phyloP scores from a whole-genome alignment of 2,888 invertebrate genomes.

The Tenthredo notha region DNA sequence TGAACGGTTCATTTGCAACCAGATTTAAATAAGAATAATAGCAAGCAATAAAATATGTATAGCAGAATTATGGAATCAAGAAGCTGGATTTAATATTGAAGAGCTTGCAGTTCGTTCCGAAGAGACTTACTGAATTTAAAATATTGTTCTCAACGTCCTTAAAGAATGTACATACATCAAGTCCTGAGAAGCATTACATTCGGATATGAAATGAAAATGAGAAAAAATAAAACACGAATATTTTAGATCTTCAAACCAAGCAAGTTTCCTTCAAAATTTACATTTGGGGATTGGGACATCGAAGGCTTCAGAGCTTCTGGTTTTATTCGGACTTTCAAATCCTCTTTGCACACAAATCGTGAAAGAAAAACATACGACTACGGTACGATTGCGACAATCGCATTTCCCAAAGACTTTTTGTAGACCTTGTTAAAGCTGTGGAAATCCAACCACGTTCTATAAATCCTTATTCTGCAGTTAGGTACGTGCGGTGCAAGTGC shows the following conservation, averaged over 20 bases:
- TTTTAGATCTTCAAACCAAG: not conserved
- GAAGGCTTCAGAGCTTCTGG: not conserved
- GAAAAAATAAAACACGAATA: not conserved
- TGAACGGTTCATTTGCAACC: not conserved
- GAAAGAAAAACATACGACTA: not conserved
- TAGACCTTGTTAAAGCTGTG: conserved; percentile 1
- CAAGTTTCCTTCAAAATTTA: not conserved
- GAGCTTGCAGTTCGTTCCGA: not conserved
- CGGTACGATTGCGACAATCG: not conserved
- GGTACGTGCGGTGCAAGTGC: not conserved
- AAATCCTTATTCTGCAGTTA: not conserved
- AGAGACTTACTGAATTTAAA: not conserved
- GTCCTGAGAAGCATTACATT: not conserved
- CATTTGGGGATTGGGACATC: not conserved
- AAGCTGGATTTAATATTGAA: not conserved
- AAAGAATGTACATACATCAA: not conserved
- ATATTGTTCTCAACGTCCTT: not conserved
- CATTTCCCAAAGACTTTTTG: not conserved
- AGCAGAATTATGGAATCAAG: not conserved
- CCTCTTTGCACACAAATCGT: not conserved
- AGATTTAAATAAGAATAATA: not conserved
- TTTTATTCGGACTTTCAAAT: conserved; percentile 5
- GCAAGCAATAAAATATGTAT: not conserved
- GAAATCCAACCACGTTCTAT: conserved; percentile 36
- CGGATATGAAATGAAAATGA: not conserved